Base-by-base conservation (phyloP, 2,113 vertebrate genomes). In the Tautogolabrus adspersus region DNA sequence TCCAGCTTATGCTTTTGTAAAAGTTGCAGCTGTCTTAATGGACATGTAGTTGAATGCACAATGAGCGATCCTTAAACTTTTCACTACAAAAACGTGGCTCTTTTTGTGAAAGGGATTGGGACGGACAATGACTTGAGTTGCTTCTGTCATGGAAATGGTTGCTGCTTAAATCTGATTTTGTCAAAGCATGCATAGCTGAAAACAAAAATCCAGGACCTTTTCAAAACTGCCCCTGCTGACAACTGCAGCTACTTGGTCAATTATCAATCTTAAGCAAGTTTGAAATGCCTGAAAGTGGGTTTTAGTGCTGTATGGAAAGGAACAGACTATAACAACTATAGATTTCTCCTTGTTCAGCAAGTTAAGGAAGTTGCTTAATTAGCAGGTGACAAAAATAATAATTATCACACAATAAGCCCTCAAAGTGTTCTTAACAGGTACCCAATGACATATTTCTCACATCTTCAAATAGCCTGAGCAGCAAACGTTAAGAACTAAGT, bases 401-500 rank as follows among this genome's bases (percentile, higher is more conserved):
- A 75, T 38, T 51, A 55, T 76, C 68, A 52, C 63, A 81, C 62
- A 3, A 19, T 57, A 69, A 70, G 52, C 21, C 42, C 60, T 70
- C 51, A 38, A 34, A 60, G 69, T 69, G 52, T 38, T 66, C 23
- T 66, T 40, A 66, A 79, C 21, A 77, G 63, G 23, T 59, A 71
- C 65, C 19, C 21, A 21, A 11, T 46, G 18, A 6, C 60, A 72
- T n/a, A 82, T 68, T 49, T 62, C 54, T 44, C 64, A 47, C 16
- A 38, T 66, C 65, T 79, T 67, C 71, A 81, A 86, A 88, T 75
- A 85, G 74, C 62, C 59, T 37, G 23, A 49, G 57, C 74, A 52
- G 57, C 57, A 73, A 84, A 84, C 83, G 46, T 78, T 82, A 40
- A 44, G 13, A 69, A 61, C 65, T n/a, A 55, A 82, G 68, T 72